Evolutionary conservation across 2,888 invertebrate genomes (phyloP).

Genomic region (Cerastis rubricosa): DNA sequence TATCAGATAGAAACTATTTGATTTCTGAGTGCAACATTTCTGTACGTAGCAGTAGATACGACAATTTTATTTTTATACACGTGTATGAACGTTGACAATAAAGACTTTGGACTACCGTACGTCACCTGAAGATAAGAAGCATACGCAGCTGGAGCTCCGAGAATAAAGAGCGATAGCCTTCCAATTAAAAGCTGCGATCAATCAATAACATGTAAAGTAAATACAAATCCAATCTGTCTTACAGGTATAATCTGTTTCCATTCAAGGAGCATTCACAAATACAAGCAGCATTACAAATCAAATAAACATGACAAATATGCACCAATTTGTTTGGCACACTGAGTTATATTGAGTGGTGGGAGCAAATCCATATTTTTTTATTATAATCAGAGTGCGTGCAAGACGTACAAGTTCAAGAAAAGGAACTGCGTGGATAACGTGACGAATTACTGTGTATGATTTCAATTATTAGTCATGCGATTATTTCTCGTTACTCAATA

Average conservation of each 20-base stretch:
- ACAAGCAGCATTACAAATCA: slow-evolving; percentile 60
- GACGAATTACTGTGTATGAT: slow-evolving; percentile 77
- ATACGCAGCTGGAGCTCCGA: slow-evolving; percentile 60
- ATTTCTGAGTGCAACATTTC: background rate
- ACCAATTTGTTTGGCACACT: slow-evolving; percentile 59
- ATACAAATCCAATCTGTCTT: slow-evolving; percentile 56
- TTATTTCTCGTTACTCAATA: slow-evolving; percentile 85
- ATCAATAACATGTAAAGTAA: slow-evolving; percentile 58
- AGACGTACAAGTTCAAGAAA: slow-evolving; percentile 63
- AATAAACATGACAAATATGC: slow-evolving; percentile 68
- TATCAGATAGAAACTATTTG: slow-evolving; percentile 9
- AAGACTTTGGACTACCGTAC: slow-evolving; percentile 44
- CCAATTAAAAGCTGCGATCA: slow-evolving; percentile 61
- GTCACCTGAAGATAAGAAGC: slow-evolving; percentile 60
- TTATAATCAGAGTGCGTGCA: slow-evolving; percentile 60
- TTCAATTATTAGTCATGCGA: slow-evolving; percentile 84
- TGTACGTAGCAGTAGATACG: background rate
- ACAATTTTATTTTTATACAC: slow-evolving; percentile 42
- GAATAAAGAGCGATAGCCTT: slow-evolving; percentile 66
- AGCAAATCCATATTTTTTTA: slow-evolving; percentile 63
- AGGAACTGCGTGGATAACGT: slow-evolving; percentile 70
- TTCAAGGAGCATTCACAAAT: slow-evolving; percentile 48
- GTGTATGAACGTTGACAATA: slow-evolving; percentile 53
- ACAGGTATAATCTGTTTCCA: slow-evolving; percentile 53
- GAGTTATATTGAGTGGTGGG: slow-evolving; percentile 56